These are phyloP conservation scores for Chorisops tibialis DNA, from an alignment of 2,888 invertebrate genomes.

Conservation along the genomic window DNA sequence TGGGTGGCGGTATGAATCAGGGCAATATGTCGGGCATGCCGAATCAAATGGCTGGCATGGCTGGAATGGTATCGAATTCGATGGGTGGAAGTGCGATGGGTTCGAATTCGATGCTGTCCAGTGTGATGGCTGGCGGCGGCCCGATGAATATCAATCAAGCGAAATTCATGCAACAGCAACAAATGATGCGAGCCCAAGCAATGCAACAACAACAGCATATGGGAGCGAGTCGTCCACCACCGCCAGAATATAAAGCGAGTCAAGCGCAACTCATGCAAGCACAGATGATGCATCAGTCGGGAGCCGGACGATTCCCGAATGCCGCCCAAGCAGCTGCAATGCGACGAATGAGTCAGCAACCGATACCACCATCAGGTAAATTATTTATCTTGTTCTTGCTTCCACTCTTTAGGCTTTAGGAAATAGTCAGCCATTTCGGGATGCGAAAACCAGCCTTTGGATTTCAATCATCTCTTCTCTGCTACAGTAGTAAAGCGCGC, in stretches of 20 bases:
- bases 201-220: conserved; percentile 55
- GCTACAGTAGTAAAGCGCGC: too few species aligned
- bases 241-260: conserved; percentile 78
- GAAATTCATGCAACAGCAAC: conserved; percentile 67
- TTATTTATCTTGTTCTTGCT: neutral
- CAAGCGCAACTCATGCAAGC: conserved; percentile 54
- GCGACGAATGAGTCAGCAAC: conserved; percentile 66
- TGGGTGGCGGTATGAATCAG: conserved; percentile 30
- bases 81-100: conserved; percentile 42
- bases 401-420: too few species aligned
- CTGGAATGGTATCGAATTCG: conserved; percentile 37
- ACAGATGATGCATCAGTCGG: conserved; percentile 56
- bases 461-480: too few species aligned
- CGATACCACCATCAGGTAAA: conserved; percentile 67
- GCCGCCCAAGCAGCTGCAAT: conserved; percentile 57
- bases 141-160: conserved; percentile 56
- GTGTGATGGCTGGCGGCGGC: conserved; percentile 34
- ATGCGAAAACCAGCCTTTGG: too few species aligned
- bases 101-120: conserved; percentile 37
- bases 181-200: conserved; percentile 58
- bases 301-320: conserved; percentile 55
- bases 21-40: conserved; percentile 35
- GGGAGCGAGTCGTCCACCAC: conserved; percentile 66
- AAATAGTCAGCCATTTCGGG: too few species aligned
- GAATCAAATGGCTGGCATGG: conserved; percentile 34